Base-by-base conservation (phyloP, 2,888 invertebrate species). In the Pilophorus perplexus region DNA sequence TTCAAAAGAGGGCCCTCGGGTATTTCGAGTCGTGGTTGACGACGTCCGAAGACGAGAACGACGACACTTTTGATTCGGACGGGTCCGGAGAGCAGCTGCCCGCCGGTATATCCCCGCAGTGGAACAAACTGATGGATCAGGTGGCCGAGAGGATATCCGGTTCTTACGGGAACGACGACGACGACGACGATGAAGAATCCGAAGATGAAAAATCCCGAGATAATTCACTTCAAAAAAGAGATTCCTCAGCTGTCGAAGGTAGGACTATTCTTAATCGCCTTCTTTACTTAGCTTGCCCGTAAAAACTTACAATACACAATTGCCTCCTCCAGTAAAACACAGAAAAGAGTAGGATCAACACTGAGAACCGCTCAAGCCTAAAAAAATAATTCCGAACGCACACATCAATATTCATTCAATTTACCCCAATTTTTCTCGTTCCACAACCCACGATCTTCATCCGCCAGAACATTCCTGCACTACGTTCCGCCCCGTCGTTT, bases 91-190 rank as follows among this genome's bases (percentile, higher is more conserved):
- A 66, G 14, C 18, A 48, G 23, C 50, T 67, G 20, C 66, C 68
- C 27, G 50, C 67, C 33, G 70, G 66, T 6, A 52, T 69, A n/a
- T 60, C 68, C 16, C 71, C 71, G 25, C 67, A 68, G 23, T 69
- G 70, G 67, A 64, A 52, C n/a, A 38, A 64, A 28, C 64, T 71
- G 42, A 64, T 71, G 22, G 67, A 70, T 60, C 60, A 64, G 37
- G 62, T 71, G 12, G 71, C 69, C 3, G 70, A 70, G 37, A 67
- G 69, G 50, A 66, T 71, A 25, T 67, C 70, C 38, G 57, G 60
- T 12, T 55, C 60, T 18, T 69, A 68, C 48, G 60, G 67, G 18
- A 25, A 16, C 50, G 57, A 42, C 23, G 67, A 64, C 27, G 69
- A 69, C 20, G 67, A 69, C 0, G 65, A 67, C 6, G 60, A 67